Percentiles rank a stretch among this genome's conserved stretches.
Evolutionary conservation across 2,113 vertebrate species (phyloP).

Genomic region (Syngnathus scovelli): DNA sequence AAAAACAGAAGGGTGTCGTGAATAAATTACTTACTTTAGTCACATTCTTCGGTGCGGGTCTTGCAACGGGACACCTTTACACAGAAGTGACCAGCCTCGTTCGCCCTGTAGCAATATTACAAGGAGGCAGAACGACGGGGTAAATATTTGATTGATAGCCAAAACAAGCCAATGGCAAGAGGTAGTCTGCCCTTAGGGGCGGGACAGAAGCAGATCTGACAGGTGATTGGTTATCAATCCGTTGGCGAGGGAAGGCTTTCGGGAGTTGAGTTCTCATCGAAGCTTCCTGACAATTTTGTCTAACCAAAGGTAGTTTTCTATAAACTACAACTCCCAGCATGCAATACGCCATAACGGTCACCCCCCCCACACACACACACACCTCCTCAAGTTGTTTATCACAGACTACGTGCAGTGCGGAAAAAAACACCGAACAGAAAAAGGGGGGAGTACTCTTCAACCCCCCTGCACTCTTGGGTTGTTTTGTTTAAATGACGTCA

Average conservation of each 20-base stretch:
- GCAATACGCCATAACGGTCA: constrained; percentile 2
- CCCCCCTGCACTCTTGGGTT: neutral
- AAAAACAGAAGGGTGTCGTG: neutral
- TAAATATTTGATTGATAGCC: constrained; percentile 52
- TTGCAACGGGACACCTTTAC: constrained; percentile 29
- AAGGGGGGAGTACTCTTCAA: neutral
- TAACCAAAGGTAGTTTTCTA: accelerated
- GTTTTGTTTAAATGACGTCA: neutral
- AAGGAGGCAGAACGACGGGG: constrained; percentile 37
- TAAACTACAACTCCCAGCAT: constrained; percentile 56
- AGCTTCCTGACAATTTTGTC: neutral
- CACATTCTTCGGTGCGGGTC: constrained; percentile 55
- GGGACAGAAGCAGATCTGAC: neutral
- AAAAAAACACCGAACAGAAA: constrained; percentile 6
- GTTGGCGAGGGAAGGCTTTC: constrained; percentile 1
- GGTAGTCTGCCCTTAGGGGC: constrained; percentile 2
- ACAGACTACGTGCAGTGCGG: constrained; percentile 26
- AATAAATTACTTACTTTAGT: constrained; percentile 66
- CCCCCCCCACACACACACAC: neutral
- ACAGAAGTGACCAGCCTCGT: constrained; percentile 40
- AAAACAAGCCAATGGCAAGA: constrained; percentile 27
- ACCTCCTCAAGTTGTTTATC: constrained; percentile 62
- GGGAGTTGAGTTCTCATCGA: constrained; percentile 49
- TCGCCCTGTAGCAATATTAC: constrained; percentile 23
- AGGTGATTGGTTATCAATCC: constrained; percentile 24